Conservation (phyloP, 2,113 vertebrate species). For the Cavia aperea region DNA sequence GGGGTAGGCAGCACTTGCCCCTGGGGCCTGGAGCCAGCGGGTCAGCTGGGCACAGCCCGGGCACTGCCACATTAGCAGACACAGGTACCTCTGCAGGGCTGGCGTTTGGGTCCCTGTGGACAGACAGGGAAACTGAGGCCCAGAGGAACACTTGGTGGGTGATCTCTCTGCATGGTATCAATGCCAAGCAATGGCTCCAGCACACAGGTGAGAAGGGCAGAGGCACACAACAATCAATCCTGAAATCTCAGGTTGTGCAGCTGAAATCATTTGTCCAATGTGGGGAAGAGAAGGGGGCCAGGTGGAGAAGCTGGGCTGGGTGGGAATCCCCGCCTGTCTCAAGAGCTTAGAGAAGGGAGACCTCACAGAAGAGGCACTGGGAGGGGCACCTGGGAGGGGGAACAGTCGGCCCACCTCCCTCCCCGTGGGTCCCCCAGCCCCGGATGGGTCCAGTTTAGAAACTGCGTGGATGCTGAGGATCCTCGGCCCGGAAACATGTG, state of each 20-base stretch:
- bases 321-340: background rate
- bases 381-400: background rate
- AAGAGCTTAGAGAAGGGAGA: background rate
- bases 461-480: background rate
- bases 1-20: background rate
- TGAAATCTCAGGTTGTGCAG: background rate
- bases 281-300: background rate
- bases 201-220: too few relatives aligned
- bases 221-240: too few relatives aligned
- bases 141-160: background rate
- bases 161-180: background rate
- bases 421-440: too few relatives aligned
- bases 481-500: background rate
- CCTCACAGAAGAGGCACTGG: background rate
- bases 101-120: background rate
- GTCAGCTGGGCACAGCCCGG: background rate
- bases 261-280: background rate
- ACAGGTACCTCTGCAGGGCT: background rate
- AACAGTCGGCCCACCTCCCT: background rate
- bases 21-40: background rate
- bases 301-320: background rate
- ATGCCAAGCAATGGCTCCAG: background rate
- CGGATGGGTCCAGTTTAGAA: background rate
- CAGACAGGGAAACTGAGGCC: constrained; percentile 16
- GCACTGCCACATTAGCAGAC: background rate